These are phyloP conservation scores for Lymantria dispar DNA, from an alignment of 2,888 invertebrate genomes.

Conservation along the genomic window DNA sequence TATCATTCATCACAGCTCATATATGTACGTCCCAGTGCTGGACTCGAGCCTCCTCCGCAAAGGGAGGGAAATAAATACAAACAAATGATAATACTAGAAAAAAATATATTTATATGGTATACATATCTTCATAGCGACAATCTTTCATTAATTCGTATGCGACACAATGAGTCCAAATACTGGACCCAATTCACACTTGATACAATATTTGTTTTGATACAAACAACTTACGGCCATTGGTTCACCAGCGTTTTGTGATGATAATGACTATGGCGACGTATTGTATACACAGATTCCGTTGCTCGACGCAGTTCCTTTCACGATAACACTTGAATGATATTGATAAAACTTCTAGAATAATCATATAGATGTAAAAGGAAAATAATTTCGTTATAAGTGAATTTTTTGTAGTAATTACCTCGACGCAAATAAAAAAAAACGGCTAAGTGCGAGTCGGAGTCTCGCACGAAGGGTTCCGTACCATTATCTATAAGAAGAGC, in stretches of 20 bases:
- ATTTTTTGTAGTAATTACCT: too few relatives aligned
- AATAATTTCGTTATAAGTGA: too few relatives aligned
- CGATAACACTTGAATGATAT: slow-evolving; percentile 15
- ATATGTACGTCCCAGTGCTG: too few relatives aligned
- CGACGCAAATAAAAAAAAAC: too few relatives aligned
- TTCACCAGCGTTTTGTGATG: slow-evolving; percentile 70
- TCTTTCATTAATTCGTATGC: slow-evolving; percentile 74
- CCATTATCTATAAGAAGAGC: too few relatives aligned
- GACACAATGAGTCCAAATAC: slow-evolving; percentile 67
- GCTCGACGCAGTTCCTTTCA: slow-evolving; percentile 42
- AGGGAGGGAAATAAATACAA: too few relatives aligned
- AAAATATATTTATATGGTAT: slow-evolving; percentile 12
- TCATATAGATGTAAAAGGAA: background rate
- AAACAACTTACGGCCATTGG: slow-evolving; percentile 74
- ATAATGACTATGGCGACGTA: slow-evolving; percentile 60
- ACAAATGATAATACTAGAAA: too few relatives aligned
- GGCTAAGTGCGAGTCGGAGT: too few relatives aligned
- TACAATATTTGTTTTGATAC: slow-evolving; percentile 78
- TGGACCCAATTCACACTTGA: slow-evolving; percentile 75
- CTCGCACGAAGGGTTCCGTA: too few relatives aligned
- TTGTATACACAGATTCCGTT: slow-evolving; percentile 62
- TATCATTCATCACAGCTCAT: too few relatives aligned
- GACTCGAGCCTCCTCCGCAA: too few relatives aligned
- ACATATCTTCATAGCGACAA: slow-evolving; percentile 56
- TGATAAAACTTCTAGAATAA: slow-evolving; percentile 3